Base-by-base conservation (phyloP, 2,113 vertebrate genomes). In the Silurus meridionalis region DNA sequence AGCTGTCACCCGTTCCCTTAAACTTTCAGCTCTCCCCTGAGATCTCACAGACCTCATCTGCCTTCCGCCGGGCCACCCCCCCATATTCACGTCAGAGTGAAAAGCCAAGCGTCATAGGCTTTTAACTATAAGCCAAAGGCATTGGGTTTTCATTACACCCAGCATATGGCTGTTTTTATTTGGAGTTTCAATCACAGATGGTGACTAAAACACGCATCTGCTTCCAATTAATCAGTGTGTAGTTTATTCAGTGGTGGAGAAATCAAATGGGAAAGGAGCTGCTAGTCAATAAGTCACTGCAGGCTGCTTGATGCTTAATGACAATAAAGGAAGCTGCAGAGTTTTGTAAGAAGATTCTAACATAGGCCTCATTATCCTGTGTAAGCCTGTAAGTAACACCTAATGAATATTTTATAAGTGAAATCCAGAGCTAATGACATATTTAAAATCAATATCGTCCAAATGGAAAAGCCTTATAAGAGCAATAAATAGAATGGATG, bases 101-200 rank as follows among this genome's bases (percentile, higher is more conserved):
- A 63, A 46, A 82, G 8, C 7, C 5, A 60, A 23, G 58, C 69
- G 6, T 69, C 83, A 79, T 25, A 37, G 71, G 25, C 61, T 61
- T 80, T 79, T 87, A 79, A 87, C 74, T 83, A 63, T 3, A 55
- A 64, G 37, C 66, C 17, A 86, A 52, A 63, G 13, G 52, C 21
- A 55, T 19, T 74, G 63, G 82, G 82, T 37, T 79, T 82, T 83
- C 64, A 37, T 85, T 72, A 72, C 71, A 85, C 64, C 72, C 63
- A 57, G 55, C 79, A 83, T 80, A 82, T 85, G 88, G 79, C 57
- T 83, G 23, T 82, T 85, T 87, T 85, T n/a, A 85, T 87, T 87
- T 55, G 25, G 23, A 84, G 21, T 67, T 60, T 37, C n/a, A 63
- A 23, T 46, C 83, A 82, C 85, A 85, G 79, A 87, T 87, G 78